phyloP scores from a whole-genome alignment of 2,888 invertebrate species.

The Lasioglossum pauxillum region DNA sequence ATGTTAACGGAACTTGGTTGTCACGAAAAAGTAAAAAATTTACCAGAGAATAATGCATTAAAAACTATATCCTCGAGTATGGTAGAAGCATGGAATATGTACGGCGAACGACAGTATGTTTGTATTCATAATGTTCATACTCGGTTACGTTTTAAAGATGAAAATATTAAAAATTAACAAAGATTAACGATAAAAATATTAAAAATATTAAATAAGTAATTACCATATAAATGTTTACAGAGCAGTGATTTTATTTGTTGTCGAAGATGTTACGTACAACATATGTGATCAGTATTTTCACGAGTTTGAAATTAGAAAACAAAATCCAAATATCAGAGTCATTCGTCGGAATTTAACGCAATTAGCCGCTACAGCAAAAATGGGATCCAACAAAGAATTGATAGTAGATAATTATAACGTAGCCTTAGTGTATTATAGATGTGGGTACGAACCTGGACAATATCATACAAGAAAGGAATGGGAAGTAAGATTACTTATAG shows the following conservation, averaged over 20 bases:
- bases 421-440: constrained; percentile 95
- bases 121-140: neutral
- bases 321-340: constrained; percentile 90
- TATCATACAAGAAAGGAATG: constrained; percentile 93
- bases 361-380: constrained; percentile 87
- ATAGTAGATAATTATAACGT: constrained; percentile 89
- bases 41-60: constrained; percentile 93
- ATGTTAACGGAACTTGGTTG: constrained; percentile 75
- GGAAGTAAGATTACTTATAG: constrained; percentile 93
- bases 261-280: constrained; percentile 95
- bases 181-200: neutral
- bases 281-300: constrained; percentile 97
- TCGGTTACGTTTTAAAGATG: constrained; percentile 6
- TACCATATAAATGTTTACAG: constrained; percentile 65
- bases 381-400: constrained; percentile 88
- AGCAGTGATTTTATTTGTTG: constrained; percentile 93
- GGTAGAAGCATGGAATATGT: constrained; percentile 94
- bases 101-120: constrained; percentile 86
- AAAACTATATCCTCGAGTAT: constrained; percentile 92
- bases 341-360: constrained; percentile 91
- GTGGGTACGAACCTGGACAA: constrained; percentile 95
- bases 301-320: constrained; percentile 93
- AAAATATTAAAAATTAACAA: neutral
- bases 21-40: constrained; percentile 71
- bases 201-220: neutral